Conservation (phyloP, 2,888 invertebrate genomes). For the Hoplodrina blanda region DNA sequence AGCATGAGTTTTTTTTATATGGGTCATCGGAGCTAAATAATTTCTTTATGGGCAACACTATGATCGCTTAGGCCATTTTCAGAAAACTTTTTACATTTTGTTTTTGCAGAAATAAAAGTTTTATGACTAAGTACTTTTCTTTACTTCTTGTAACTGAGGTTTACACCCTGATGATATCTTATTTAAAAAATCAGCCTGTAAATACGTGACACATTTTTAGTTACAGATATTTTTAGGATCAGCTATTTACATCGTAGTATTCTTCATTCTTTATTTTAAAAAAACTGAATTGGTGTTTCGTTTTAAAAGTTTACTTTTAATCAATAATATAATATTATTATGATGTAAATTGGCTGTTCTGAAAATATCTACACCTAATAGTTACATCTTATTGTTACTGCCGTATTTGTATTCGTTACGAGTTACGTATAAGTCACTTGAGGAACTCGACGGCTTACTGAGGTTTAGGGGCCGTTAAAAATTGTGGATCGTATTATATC, state of each 20-base stretch:
- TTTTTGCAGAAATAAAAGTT: neutral
- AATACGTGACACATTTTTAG: neutral
- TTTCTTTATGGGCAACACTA: neutral
- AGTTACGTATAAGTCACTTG: slow-evolving; percentile 46
- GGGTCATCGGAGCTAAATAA: slow-evolving; percentile 7
- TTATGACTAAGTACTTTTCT: slow-evolving; percentile 7
- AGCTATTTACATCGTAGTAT: neutral
- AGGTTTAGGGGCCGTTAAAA: slow-evolving; percentile 45
- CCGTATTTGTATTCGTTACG: slow-evolving; percentile 35
- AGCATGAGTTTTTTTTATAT: slow-evolving; percentile 2
- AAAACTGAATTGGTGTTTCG: neutral
- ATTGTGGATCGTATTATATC: slow-evolving; percentile 69
- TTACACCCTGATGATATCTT: slow-evolving; percentile 15
- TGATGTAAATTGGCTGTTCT: neutral
- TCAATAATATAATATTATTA: neutral
- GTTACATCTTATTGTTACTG: slow-evolving; percentile 32
- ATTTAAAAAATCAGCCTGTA: slow-evolving; percentile 27
- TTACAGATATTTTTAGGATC: neutral
- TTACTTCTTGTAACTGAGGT: slow-evolving; percentile 2
- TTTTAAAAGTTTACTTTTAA: neutral
- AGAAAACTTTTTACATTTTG: neutral
- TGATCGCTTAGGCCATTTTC: neutral
- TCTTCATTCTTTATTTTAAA: neutral
- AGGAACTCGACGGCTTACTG: slow-evolving; percentile 50
- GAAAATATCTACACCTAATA: slow-evolving; percentile 3